Conservation (phyloP, 1,140 invertebrate genomes). For the Drosophila orena region DNA sequence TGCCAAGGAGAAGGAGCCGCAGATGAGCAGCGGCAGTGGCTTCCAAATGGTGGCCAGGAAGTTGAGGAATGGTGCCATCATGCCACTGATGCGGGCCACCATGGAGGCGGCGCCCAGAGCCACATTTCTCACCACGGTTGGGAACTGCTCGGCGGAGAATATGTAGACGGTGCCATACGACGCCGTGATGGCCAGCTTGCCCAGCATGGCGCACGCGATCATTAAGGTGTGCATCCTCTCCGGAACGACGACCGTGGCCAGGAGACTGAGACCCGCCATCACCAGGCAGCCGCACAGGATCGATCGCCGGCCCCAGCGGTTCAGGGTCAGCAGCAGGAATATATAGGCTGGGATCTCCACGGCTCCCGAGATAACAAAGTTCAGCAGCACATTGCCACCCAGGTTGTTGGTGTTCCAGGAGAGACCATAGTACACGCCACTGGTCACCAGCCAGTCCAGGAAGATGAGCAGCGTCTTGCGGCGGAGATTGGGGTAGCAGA, state of each 20-base stretch:
- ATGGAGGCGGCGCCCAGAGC: conserved; percentile 92
- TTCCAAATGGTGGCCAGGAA: conserved; percentile 88
- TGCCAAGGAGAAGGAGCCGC: conserved; percentile 88
- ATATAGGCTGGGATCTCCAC: conserved; percentile 92
- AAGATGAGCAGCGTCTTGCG: conserved; percentile 90
- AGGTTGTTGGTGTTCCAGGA: conserved; percentile 92
- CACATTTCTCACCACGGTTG: conserved; percentile 92
- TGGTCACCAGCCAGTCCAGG: conserved; percentile 92
- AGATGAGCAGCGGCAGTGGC: conserved; percentile 90
- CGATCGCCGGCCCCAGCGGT: conserved; percentile 89
- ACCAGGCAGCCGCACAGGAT: conserved; percentile 90
- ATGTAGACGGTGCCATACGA: conserved; percentile 93
- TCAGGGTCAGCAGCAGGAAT: conserved; percentile 89
- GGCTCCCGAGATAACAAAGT: conserved; percentile 90
- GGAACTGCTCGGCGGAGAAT: conserved; percentile 93
- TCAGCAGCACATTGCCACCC: conserved; percentile 90
- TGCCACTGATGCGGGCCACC: conserved; percentile 91
- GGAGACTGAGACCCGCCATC: conserved; percentile 87
- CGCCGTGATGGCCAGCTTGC: conserved; percentile 92
- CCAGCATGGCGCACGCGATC: conserved; percentile 90
- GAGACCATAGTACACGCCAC: conserved; percentile 92
- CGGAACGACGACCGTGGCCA: conserved; percentile 88
- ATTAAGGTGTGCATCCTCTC: conserved; percentile 86
- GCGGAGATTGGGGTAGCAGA: conserved; percentile 89
- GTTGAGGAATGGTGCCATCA: conserved; percentile 90